Percentiles rank a stretch among this genome's conserved stretches.
Evolutionary conservation across 2,888 invertebrate species (phyloP).

Genomic region (Lycaena phlaeas): DNA sequence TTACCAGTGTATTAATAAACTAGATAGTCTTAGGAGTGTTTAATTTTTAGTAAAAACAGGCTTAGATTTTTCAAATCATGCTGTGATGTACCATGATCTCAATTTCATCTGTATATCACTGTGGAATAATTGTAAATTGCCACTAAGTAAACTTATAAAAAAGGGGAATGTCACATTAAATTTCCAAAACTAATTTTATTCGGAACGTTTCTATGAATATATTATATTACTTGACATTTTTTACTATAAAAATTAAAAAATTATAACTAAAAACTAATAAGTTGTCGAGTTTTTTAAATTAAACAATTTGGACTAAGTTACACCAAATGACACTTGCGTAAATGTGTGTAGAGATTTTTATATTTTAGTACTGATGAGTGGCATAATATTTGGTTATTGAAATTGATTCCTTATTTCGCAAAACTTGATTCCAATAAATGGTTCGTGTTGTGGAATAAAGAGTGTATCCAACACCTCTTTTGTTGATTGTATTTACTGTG

Average conservation of each 20-base stretch:
- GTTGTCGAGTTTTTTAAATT: too few relatives aligned
- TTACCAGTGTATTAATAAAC: neutral
- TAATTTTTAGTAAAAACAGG: neutral
- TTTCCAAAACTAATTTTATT: too few relatives aligned
- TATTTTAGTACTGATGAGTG: neutral
- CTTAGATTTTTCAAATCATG: conserved; percentile 13
- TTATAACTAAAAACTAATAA: too few relatives aligned
- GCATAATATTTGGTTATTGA: neutral
- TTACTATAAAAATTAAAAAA: too few relatives aligned
- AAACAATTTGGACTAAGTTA: too few relatives aligned
- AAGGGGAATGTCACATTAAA: too few relatives aligned
- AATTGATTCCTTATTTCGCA: too few relatives aligned
- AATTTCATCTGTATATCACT: conserved; percentile 22
- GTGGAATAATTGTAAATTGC: conserved; percentile 11
- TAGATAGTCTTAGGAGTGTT: neutral
- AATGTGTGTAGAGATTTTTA: too few relatives aligned
- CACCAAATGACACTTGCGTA: too few relatives aligned
- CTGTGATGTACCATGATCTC: conserved; percentile 33
- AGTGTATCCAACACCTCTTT: conserved; percentile 25
- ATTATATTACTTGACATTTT: too few relatives aligned
- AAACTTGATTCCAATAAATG: conserved; percentile 1
- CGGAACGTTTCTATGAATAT: too few relatives aligned
- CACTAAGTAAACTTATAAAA: too few relatives aligned
- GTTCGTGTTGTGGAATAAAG: conserved; percentile 9
- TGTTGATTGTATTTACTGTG: conserved; percentile 60